These are phyloP conservation scores for Riptortus pedestris DNA, from an alignment of 1,140 invertebrate species.

Conservation along the genomic window DNA sequence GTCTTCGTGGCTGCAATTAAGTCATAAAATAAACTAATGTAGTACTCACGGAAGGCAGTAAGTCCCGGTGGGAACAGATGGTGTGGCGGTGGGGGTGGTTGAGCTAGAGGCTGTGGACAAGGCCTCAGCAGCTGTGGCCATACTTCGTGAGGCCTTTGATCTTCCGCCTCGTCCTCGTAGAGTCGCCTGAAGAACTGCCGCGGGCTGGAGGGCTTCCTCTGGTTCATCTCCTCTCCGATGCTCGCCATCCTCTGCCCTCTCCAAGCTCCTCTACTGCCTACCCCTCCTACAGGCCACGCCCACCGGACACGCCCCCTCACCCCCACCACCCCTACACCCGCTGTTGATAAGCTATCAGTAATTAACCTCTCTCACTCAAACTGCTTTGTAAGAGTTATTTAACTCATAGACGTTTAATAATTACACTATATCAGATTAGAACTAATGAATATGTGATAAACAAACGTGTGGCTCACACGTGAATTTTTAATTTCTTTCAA, in stretches of 20 bases:
- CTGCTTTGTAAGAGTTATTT: too few relatives aligned
- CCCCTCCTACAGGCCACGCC: conserved; percentile 1
- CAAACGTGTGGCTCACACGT: too few relatives aligned
- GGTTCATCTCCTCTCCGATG: background rate
- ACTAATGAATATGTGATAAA: too few relatives aligned
- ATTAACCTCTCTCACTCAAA: too few relatives aligned
- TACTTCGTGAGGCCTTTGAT: background rate
- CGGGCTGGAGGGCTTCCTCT: conserved; percentile 12
- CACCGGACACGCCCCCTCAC: background rate
- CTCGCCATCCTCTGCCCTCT: background rate
- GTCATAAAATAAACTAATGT: background rate
- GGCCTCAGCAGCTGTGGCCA: background rate
- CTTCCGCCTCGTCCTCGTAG: conserved; percentile 11
- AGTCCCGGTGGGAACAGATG: conserved; percentile 24
- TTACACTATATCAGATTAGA: too few relatives aligned
- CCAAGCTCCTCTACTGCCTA: background rate
- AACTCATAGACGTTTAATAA: too few relatives aligned
- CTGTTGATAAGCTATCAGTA: too few relatives aligned
- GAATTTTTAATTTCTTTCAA: too few relatives aligned
- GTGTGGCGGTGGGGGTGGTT: conserved; percentile 7
- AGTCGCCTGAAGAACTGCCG: conserved; percentile 21
- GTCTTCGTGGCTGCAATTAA: background rate
- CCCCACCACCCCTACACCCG: background rate
- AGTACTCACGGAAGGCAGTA: conserved; percentile 23
- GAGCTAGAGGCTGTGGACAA: background rate